Conservation (phyloP, 2,888 invertebrate species). For the Caenorhabditis sp. region DNA sequence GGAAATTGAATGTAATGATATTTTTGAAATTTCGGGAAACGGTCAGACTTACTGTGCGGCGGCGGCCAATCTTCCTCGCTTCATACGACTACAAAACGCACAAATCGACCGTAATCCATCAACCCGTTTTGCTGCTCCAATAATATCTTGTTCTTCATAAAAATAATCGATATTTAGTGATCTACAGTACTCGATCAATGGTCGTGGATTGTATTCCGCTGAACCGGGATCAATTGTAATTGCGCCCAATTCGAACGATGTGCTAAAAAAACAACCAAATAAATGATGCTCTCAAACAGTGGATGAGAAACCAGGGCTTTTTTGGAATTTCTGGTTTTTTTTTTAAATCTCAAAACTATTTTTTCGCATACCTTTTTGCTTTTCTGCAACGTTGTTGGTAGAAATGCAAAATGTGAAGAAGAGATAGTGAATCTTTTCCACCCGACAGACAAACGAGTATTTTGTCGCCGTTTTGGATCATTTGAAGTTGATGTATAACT, state of each 20-base stretch:
- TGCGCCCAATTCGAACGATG: slow-evolving; percentile 79
- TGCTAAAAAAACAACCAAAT: too few species aligned
- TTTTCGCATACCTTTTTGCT: slow-evolving; percentile 37
- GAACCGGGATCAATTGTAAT: slow-evolving; percentile 82
- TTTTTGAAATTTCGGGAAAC: too few species aligned
- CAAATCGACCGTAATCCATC: slow-evolving; percentile 75
- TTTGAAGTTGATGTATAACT: slow-evolving; percentile 50
- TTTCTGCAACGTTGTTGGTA: slow-evolving; percentile 79
- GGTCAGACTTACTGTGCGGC: slow-evolving; percentile 78
- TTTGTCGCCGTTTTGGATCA: slow-evolving; percentile 79
- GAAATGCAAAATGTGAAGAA: slow-evolving; percentile 84
- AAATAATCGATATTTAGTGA: slow-evolving; percentile 81
- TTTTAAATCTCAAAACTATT: not conserved
- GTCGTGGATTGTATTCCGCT: slow-evolving; percentile 76
- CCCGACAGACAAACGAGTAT: slow-evolving; percentile 86
- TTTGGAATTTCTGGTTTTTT: too few species aligned
- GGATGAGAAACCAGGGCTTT: too few species aligned
- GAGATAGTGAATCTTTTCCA: slow-evolving; percentile 83
- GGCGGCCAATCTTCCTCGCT: slow-evolving; percentile 79
- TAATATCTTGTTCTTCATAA: slow-evolving; percentile 78
- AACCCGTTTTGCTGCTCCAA: slow-evolving; percentile 74
- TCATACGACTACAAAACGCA: slow-evolving; percentile 81
- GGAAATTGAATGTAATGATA: not conserved
- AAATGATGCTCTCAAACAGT: too few species aligned
- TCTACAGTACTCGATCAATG: slow-evolving; percentile 81